Evolutionary conservation across 1,140 invertebrate genomes (phyloP), one percentile per base, ranked within the genome.

Genomic region (Heliconius hermathena): DNA sequence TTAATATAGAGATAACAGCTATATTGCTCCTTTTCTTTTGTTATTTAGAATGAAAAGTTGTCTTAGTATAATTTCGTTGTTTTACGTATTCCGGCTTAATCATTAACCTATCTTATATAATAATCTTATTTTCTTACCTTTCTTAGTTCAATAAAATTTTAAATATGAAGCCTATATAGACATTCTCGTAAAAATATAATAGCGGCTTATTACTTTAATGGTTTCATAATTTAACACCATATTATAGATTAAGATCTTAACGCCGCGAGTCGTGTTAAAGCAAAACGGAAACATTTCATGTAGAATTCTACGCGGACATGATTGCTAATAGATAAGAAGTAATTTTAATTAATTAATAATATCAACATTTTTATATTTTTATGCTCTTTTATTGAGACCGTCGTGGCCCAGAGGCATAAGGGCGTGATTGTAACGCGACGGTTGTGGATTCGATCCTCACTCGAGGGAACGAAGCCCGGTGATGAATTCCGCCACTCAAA

Each of bases 301-400:
- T 52, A 57, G 20, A 57, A 57, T 57, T 57, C 60, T 66, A 66
- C 22, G 22, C 60, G 60, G 60, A 66, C 60, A 66, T 4, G 54
- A 57, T 66, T 66, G n/a, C 26, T 13, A 66, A 29, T 66, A 26
- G 22, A 66, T 66, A 66, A 66, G 57, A 66, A 66, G 13, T 11
- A 66, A 26, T 66, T 26, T 29, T 26, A 66, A 66, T 66, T 66
- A 66, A 26, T 29, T 66, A 26, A 66, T 29, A 29, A 9, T 5
- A 66, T 22, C 20, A 29, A 66, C 8, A 26, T 66, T 13, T 22
- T 26, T 26, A 26, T 66, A 66, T n/a, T 3, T 46, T 46, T 2
- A 41, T 41, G 41, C 11, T 13, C 41, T 41, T 41, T 3, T 41
- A 41, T 41, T 0, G 11, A 13, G 11, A 11, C 41, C 38, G 0